A percentile compares a stretch with the other conserved stretches of the same genome.
Conservation (phyloP, 2,113 vertebrate species). For the Sylvietta virens region DNA sequence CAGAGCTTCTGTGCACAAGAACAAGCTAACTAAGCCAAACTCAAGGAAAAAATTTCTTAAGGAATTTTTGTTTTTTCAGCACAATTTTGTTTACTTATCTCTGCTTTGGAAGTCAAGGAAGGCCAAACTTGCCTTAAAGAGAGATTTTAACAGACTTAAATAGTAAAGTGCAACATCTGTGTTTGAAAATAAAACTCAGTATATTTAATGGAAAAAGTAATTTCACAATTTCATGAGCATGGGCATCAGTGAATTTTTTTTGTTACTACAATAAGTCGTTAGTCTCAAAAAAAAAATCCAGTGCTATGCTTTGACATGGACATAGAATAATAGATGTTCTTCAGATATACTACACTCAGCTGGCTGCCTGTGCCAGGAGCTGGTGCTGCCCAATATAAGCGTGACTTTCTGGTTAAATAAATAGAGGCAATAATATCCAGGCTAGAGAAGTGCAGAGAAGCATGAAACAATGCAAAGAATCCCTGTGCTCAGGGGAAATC, state of each 20-base stretch:
- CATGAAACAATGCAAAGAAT: neutral
- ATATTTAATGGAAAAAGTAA: neutral
- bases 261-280: neutral
- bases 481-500: neutral
- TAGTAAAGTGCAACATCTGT: neutral
- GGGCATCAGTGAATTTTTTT: neutral
- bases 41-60: fast-evolving
- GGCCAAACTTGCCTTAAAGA: neutral
- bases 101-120: neutral
- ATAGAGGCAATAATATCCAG: fast-evolving
- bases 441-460: neutral
- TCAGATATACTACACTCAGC: neutral
- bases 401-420: neutral
- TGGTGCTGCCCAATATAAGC: neutral
- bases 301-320: neutral
- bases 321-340: neutral
- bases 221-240: neutral
- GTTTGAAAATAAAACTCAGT: neutral
- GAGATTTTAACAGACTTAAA: neutral
- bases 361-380: neutral
- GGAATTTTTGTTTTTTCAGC: neutral
- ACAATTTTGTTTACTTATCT: neutral
- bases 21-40: neutral
- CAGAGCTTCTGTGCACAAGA: neutral
- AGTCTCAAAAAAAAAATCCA: neutral